phyloP scores from a whole-genome alignment of 2,113 vertebrate species.

The Clinocottus analis region DNA sequence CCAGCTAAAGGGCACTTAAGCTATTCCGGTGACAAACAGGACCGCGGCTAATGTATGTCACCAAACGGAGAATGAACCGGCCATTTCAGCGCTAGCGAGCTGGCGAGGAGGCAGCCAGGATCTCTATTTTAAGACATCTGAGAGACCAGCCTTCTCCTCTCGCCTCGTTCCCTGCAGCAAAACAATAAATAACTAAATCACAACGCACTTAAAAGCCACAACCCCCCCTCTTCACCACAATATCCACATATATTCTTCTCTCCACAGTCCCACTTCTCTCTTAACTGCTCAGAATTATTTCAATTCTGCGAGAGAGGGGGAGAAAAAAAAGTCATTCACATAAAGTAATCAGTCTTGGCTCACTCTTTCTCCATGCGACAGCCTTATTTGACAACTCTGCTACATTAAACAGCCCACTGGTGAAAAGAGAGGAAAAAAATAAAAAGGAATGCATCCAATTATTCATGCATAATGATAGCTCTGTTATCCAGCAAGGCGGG shows the following conservation, averaged over 20 bases:
- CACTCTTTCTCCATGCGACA: constrained; percentile 40
- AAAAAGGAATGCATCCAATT: constrained; percentile 76
- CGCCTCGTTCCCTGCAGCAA: constrained; percentile 59
- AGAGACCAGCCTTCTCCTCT: constrained; percentile 59
- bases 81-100: constrained; percentile 56
- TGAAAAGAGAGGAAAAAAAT: constrained; percentile 47
- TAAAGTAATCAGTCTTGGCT: constrained; percentile 70
- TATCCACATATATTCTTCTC: constrained; percentile 65
- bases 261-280: constrained; percentile 49
- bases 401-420: constrained; percentile 70
- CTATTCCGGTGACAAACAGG: constrained; percentile 71
- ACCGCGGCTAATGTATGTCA: constrained; percentile 66
- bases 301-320: constrained; percentile 50
- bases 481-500: constrained; percentile 73
- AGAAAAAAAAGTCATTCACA: constrained; percentile 53
- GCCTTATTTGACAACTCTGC: constrained; percentile 70
- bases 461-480: constrained; percentile 81
- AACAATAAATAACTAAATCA: constrained; percentile 78
- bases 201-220: constrained; percentile 72
- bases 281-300: constrained; percentile 72
- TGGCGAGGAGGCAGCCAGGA: constrained; percentile 59
- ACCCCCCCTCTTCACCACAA: constrained; percentile 39
- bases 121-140: constrained; percentile 74
- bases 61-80: constrained; percentile 60
- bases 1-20: constrained; percentile 71